Conservation (phyloP, 2,113 vertebrate species). For the Emberiza fucata region DNA sequence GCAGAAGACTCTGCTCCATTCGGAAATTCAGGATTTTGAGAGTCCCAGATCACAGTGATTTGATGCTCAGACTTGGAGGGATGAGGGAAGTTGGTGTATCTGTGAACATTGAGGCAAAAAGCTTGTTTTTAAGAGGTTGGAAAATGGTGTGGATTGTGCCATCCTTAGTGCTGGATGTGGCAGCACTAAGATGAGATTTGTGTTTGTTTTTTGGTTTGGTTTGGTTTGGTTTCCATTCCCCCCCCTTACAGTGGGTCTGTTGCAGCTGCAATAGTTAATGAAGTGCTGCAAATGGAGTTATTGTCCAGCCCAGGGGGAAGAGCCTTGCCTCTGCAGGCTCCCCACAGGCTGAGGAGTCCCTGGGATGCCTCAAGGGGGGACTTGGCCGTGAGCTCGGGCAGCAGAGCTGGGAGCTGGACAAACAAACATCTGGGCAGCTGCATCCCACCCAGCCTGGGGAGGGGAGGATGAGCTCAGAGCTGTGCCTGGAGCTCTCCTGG, state of each 20-base stretch:
- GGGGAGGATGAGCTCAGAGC: background rate
- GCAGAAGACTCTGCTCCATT: background rate
- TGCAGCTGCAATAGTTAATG: conserved; percentile 38
- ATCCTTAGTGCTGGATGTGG: background rate
- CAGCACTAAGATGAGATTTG: rapidly evolving
- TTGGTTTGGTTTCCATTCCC: background rate
- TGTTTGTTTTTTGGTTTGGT: background rate
- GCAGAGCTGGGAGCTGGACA: background rate
- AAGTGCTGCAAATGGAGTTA: background rate
- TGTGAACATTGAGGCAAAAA: background rate
- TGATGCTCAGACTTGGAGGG: background rate
- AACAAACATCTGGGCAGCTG: conserved; percentile 48
- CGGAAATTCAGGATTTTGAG: background rate
- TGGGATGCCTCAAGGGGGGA: background rate
- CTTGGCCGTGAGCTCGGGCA: background rate
- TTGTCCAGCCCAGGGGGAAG: background rate
- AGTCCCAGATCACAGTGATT: background rate
- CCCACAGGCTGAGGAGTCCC: background rate
- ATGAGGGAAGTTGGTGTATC: background rate
- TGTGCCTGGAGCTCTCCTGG: background rate
- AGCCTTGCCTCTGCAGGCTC: background rate
- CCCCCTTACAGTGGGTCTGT: background rate
- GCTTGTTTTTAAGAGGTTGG: rapidly evolving
- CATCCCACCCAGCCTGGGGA: conserved; percentile 9
- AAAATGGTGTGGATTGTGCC: background rate